A percentile compares a stretch with the other conserved stretches of the same genome.
Evolutionary conservation across 1,140 invertebrate genomes (phyloP).

Genomic region (Drusus annulatus): DNA sequence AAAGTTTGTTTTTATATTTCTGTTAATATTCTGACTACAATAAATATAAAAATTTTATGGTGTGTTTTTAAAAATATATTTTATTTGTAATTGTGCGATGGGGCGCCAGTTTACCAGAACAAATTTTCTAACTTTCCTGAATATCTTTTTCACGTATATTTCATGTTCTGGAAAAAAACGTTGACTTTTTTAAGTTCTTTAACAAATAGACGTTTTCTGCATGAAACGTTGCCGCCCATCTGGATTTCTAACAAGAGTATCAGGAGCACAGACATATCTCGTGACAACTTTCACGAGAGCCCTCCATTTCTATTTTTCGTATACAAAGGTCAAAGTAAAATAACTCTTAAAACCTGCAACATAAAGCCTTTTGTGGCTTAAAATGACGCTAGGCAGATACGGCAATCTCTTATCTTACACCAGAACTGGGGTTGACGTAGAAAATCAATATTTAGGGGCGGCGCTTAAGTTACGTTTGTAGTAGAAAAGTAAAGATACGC

Average conservation of each 20-base stretch:
- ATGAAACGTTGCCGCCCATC: background rate
- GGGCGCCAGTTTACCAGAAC: too few relatives aligned
- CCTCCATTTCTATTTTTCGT: background rate
- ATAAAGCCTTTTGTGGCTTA: background rate
- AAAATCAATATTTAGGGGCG: conserved; percentile 56
- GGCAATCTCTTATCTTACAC: conserved; percentile 8
- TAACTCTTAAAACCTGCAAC: background rate
- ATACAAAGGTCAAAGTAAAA: background rate
- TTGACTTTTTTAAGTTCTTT: too few relatives aligned
- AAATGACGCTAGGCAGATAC: background rate
- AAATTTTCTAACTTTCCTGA: too few relatives aligned
- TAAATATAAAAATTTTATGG: too few relatives aligned
- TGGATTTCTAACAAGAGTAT: conserved; percentile 23
- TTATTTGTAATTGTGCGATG: too few relatives aligned
- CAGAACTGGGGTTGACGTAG: conserved; percentile 32
- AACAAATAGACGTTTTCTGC: too few relatives aligned
- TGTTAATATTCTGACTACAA: too few relatives aligned
- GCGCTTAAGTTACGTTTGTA: conserved; percentile 42
- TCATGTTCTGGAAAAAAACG: too few relatives aligned
- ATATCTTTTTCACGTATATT: too few relatives aligned
- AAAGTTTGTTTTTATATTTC: too few relatives aligned
- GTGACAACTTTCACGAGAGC: background rate
- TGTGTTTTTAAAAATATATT: too few relatives aligned
- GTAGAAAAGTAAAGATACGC: conserved; percentile 6
- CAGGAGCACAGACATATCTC: conserved; percentile 19